phyloP scores from a whole-genome alignment of 2,888 invertebrate species.

The Megalurothrips usitatus region DNA sequence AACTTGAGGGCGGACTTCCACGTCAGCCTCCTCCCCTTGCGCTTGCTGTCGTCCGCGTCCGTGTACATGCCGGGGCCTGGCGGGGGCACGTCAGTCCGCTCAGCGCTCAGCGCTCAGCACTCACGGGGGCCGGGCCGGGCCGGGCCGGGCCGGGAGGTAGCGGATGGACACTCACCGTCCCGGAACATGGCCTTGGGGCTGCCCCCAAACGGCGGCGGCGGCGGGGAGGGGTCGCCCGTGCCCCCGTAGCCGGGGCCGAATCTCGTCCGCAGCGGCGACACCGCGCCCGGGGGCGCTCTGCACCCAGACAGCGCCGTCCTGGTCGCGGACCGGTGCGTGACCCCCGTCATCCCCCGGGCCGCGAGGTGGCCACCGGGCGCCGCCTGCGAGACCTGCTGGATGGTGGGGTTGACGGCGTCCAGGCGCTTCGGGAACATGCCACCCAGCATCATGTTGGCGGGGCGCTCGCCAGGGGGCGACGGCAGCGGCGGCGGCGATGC shows the following conservation, averaged over 20 bases:
- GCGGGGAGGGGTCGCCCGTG: too few relatives aligned
- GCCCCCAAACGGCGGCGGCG: too few relatives aligned
- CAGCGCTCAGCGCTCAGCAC: too few relatives aligned
- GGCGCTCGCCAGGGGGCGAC: background rate
- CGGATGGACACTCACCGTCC: too few relatives aligned
- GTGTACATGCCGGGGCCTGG: background rate
- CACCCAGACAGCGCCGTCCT: background rate
- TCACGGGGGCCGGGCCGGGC: too few relatives aligned
- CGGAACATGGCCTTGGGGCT: too few relatives aligned
- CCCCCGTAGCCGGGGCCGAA: too few relatives aligned
- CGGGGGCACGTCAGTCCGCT: too few relatives aligned
- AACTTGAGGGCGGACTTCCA: background rate
- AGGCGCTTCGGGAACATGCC: background rate
- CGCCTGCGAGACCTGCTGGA: background rate
- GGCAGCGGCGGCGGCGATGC: too few relatives aligned
- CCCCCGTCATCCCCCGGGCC: background rate
- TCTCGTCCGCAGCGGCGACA: too few relatives aligned
- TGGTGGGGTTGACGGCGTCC: constrained; percentile 7
- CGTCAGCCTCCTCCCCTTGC: background rate
- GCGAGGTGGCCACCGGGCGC: background rate
- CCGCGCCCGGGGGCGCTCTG: too few relatives aligned
- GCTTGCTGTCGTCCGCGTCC: background rate
- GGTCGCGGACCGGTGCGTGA: background rate
- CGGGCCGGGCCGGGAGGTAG: too few relatives aligned
- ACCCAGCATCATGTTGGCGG: background rate